Base-by-base conservation (phyloP, 2,888 invertebrate genomes). In the Thera britannica region DNA sequence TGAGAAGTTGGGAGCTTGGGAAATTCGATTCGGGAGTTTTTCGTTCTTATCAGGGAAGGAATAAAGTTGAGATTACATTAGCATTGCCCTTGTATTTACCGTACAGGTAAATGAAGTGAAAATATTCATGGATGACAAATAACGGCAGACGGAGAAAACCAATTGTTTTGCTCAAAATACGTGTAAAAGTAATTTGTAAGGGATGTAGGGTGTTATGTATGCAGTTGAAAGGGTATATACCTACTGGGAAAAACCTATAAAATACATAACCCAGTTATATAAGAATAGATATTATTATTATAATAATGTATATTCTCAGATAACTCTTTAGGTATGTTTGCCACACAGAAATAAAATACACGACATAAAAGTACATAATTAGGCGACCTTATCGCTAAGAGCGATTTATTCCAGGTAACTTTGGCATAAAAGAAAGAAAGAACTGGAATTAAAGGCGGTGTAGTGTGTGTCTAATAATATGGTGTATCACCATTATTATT, bases 41-140 rank as follows among this genome's bases (percentile, higher is more conserved):
- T 55, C 8, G 35, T n/a, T 49, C 64, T 68, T 61, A 65, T 68
- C 38, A 41, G 6, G 6, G 7, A 1, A 11, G 38, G 9, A 2
- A 58, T 70, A 71, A 67, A 66, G 70, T 72, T 67, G 49, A 38
- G 60, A 72, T 69, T 71, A 52, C 52, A 69, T 62, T 68, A 34
- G 51, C 65, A 51, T 48, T 35, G 46, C 49, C n/a, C 48, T 38
- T 58, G 57, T 58, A 51, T 58, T 65, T 56, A 57, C 55, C 35
- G 52, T 49, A 71, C 62, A 71, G 67, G 68, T 70, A 70, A 72
- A 72, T 69, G 69, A 72, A 67, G 62, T 69, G 67, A 69, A 70
- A 74, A 72, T 72, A 72, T 73, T 77, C 67, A 67, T 66, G 75
- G 70, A 55, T 74, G 69, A 69, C 56, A 66, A 72, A 71, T 68